Evolutionary conservation across 2,113 vertebrate species (phyloP).

Genomic region (Cairina moschata): DNA sequence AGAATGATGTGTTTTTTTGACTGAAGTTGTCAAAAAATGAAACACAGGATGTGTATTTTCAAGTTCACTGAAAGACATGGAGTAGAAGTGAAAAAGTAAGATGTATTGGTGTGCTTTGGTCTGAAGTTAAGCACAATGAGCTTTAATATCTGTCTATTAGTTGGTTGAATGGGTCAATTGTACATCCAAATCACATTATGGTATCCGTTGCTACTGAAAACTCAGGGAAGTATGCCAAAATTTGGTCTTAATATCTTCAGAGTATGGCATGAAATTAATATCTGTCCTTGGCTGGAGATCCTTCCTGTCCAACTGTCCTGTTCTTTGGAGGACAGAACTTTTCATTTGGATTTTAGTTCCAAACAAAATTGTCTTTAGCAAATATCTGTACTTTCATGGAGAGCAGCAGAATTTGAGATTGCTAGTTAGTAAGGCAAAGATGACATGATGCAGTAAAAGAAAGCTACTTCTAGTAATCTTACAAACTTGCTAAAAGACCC

Average conservation of each 20-base stretch:
- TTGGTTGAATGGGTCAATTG: not conserved
- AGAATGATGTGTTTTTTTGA: not conserved
- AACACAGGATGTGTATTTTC: not conserved
- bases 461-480: not conserved
- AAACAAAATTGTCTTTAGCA: not conserved
- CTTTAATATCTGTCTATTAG: not conserved
- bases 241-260: not conserved
- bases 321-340: accelerated
- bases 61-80: not conserved
- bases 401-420: not conserved
- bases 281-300: not conserved
- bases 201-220: not conserved
- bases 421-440: not conserved
- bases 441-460: not conserved
- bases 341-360: not conserved
- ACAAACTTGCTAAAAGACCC: not conserved
- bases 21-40: not conserved
- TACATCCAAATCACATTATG: not conserved
- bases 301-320: not conserved
- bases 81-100: not conserved
- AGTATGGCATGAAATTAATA: not conserved
- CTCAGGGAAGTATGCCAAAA: not conserved
- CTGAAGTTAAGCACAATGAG: not conserved
- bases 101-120: not conserved
- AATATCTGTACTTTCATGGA: not conserved